Evolutionary conservation across 2,113 vertebrate species (phyloP).

Genomic region (Marmota monax): DNA sequence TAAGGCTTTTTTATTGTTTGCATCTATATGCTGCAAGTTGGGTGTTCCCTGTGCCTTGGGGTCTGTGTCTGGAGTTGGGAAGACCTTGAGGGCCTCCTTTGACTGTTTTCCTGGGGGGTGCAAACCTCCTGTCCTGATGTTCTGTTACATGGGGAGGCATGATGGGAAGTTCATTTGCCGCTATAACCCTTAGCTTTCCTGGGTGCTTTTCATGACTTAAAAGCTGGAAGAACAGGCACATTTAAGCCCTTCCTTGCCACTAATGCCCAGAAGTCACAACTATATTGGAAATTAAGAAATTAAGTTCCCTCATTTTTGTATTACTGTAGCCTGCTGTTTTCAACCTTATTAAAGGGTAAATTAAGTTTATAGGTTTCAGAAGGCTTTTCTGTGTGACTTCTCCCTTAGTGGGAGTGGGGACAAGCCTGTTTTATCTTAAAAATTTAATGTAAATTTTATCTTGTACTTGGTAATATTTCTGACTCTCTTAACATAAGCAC

Average conservation of each 20-base stretch:
- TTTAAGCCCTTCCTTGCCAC: background rate
- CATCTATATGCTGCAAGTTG: background rate
- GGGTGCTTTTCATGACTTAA: conserved; percentile 9
- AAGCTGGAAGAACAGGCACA: background rate
- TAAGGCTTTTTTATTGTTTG: background rate
- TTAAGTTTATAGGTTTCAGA: conserved; percentile 1
- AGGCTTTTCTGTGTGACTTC: background rate
- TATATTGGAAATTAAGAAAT: conserved; percentile 67
- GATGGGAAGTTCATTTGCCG: no score
- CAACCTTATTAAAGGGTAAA: background rate
- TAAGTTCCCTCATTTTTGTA: conserved; percentile 28
- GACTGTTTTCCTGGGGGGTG: background rate
- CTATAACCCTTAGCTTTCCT: background rate
- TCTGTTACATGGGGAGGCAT: background rate
- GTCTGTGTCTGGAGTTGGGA: background rate
- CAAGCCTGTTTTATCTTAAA: conserved; percentile 15
- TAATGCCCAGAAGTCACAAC: background rate
- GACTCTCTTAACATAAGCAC: background rate
- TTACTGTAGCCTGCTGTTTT: background rate
- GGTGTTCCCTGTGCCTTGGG: background rate
- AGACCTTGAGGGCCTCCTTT: background rate
- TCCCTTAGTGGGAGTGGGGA: background rate
- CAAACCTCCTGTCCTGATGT: background rate
- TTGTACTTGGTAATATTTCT: background rate
- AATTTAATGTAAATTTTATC: background rate